A percentile compares a stretch with the other conserved stretches of the same genome.
These are phyloP conservation scores for Lysandra bellargus DNA, from an alignment of 2,888 invertebrate species.

Conservation along the genomic window DNA sequence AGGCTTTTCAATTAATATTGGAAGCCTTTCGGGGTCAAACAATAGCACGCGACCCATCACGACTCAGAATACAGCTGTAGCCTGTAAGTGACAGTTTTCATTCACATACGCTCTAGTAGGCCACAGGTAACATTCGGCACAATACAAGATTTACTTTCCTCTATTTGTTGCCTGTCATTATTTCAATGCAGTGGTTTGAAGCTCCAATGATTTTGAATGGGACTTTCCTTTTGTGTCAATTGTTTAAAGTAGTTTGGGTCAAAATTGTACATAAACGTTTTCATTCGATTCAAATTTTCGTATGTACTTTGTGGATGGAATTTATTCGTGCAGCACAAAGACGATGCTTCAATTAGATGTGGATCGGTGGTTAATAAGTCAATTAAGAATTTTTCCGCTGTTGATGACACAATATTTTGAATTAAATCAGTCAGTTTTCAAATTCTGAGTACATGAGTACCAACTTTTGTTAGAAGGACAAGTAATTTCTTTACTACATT, in stretches of 20 bases:
- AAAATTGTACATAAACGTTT: slow-evolving; percentile 20
- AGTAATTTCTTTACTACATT: too few relatives aligned
- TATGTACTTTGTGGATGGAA: not conserved
- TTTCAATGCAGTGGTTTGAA: slow-evolving; percentile 62
- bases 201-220: slow-evolving; percentile 58
- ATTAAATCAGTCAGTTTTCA: too few relatives aligned
- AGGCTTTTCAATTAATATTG: not conserved
- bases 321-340: not conserved
- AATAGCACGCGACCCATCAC: not conserved
- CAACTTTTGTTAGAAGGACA: too few relatives aligned
- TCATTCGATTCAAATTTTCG: not conserved
- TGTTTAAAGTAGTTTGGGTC: slow-evolving; percentile 34
- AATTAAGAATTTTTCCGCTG: too few relatives aligned
- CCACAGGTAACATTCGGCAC: slow-evolving; percentile 48
- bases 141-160: slow-evolving; percentile 64
- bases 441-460: too few relatives aligned
- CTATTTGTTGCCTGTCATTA: slow-evolving; percentile 71
- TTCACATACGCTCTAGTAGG: slow-evolving; percentile 48
- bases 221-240: slow-evolving; percentile 54
- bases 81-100: slow-evolving; percentile 35
- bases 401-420: too few relatives aligned
- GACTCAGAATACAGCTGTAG: not conserved
- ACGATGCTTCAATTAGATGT: not conserved
- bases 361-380: too few relatives aligned
- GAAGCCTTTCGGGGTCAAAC: not conserved